Evolutionary conservation across 1,140 invertebrate species (phyloP).

Genomic region (Stegodyphus mimosarum): DNA sequence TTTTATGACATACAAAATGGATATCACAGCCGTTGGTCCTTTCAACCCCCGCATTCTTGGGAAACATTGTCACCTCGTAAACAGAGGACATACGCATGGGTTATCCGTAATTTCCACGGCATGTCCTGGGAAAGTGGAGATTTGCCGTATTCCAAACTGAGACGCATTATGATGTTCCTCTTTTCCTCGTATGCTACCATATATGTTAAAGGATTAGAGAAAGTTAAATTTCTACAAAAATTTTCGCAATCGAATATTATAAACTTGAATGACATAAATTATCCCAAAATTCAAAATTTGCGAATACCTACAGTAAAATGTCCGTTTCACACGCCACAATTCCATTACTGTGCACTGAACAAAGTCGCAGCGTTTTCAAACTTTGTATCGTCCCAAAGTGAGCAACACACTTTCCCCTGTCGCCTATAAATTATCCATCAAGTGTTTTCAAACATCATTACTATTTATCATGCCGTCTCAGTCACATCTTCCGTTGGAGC

Average conservation of each 20-base stretch:
- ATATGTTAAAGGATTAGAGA: not conserved
- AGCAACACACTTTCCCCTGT: too few relatives aligned
- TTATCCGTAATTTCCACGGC: not conserved
- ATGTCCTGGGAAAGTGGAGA: not conserved
- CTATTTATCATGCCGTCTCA: not conserved
- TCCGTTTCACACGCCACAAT: not conserved
- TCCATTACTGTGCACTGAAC: not conserved
- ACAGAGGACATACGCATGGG: not conserved
- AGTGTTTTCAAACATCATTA: not conserved
- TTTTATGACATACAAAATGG: not conserved
- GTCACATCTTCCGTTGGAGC: not conserved
- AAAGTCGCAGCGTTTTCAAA: not conserved
- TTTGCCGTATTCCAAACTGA: not conserved
- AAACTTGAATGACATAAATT: not conserved
- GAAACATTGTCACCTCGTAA: not conserved
- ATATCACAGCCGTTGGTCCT: not conserved
- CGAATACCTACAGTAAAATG: not conserved
- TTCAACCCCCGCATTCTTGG: not conserved
- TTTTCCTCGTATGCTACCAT: not conserved
- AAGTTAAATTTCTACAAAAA: not conserved
- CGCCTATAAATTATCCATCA: not conserved
- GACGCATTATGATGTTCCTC: not conserved
- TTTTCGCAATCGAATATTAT: not conserved
- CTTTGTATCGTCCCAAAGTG: too few relatives aligned
- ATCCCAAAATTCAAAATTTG: not conserved